Conservation (phyloP, 1,140 invertebrate species). For the Zaprionus inermis region DNA sequence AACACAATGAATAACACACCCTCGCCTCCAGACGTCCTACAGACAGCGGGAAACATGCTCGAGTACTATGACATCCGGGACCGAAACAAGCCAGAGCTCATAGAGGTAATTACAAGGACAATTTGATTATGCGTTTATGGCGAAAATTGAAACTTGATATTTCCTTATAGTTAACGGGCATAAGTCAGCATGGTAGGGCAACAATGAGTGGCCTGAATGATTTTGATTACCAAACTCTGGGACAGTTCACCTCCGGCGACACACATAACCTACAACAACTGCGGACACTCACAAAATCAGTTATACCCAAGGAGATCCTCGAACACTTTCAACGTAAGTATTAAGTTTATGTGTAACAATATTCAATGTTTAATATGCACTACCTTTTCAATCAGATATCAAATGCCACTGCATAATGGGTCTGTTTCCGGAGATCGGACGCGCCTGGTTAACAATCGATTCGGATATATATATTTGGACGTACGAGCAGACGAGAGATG, state of each 20-base stretch:
- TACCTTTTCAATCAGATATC: conserved; percentile 87
- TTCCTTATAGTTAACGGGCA: conserved; percentile 68
- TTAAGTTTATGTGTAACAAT: conserved; percentile 2
- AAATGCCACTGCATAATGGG: conserved; percentile 98
- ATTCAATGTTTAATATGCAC: background rate
- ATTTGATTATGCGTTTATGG: background rate
- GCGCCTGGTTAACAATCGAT: conserved; percentile 99
- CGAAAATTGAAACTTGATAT: background rate
- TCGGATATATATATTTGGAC: conserved; percentile 98
- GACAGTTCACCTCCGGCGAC: conserved; percentile 86
- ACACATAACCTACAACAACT: conserved; percentile 90
- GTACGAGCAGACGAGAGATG: conserved; percentile 95
- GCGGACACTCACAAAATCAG: conserved; percentile 92
- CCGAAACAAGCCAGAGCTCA: conserved; percentile 66
- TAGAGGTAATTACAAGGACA: conserved; percentile 61
- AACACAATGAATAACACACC: conserved; percentile 56
- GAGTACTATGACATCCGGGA: conserved; percentile 72
- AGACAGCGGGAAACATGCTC: conserved; percentile 76
- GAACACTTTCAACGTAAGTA: conserved; percentile 95
- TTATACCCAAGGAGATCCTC: conserved; percentile 95
- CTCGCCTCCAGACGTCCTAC: conserved; percentile 59
- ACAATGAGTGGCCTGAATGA: conserved; percentile 92
- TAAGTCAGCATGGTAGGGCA: conserved; percentile 80
- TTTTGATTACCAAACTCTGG: conserved; percentile 93
- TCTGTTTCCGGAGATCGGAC: conserved; percentile 96